Conservation (phyloP, 2,888 invertebrate genomes). For the Chrysolina oricalcia region DNA sequence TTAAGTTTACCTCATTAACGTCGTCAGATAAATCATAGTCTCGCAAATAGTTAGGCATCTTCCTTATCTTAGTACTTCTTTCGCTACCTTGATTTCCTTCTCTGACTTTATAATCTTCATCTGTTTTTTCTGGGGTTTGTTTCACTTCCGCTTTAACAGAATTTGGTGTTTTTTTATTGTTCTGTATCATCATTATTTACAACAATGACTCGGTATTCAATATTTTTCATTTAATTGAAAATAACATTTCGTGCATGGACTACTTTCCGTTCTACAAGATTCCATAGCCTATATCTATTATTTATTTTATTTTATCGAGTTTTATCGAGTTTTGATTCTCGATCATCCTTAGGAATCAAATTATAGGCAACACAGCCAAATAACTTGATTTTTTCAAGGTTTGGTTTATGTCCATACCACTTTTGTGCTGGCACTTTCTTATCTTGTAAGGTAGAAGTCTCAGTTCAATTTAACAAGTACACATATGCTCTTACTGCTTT, state of each 20-base stretch:
- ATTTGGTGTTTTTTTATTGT: conserved; percentile 4
- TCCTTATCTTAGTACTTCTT: conserved; percentile 30
- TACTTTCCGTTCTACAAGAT: conserved; percentile 34
- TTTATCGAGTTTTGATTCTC: conserved; percentile 45
- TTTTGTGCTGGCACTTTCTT: conserved; percentile 62
- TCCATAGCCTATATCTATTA: conserved; percentile 50
- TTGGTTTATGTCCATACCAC: conserved; percentile 60
- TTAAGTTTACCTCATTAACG: not conserved
- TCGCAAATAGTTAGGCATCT: conserved; percentile 37
- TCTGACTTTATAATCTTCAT: conserved; percentile 12
- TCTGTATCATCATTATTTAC: not conserved
- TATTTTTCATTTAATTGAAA: conserved; percentile 40
- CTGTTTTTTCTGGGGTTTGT: conserved; percentile 17
- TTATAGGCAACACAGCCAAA: conserved; percentile 62
- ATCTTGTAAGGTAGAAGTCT: conserved; percentile 27
- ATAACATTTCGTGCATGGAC: conserved; percentile 43
- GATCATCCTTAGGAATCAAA: conserved; percentile 61
- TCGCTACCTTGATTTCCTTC: conserved; percentile 1
- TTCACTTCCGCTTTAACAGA: not conserved
- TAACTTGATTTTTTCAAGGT: conserved; percentile 60
- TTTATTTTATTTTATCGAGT: no score
- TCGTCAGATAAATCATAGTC: no score
- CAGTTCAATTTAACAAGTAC: conserved; percentile 55
- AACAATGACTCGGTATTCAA: no score
- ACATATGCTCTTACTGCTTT: no score